A percentile compares a stretch with the other conserved stretches of the same genome.
Conservation (phyloP, 2,113 vertebrate genomes). For the Helogale parvula region DNA sequence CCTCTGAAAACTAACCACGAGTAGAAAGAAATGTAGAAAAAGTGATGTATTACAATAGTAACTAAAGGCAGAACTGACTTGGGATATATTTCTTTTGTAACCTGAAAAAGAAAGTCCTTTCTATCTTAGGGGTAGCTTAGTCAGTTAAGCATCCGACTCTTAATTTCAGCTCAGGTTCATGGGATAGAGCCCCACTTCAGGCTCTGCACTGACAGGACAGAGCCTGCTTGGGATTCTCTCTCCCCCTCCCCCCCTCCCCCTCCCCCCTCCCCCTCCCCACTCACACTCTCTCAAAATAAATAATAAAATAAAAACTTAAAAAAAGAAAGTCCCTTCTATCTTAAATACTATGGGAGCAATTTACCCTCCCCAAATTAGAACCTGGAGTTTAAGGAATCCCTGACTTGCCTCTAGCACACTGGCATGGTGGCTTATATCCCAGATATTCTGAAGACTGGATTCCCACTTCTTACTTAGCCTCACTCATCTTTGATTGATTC, state of each 20-base stretch:
- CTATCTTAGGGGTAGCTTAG: background rate
- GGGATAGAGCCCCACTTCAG: too few species aligned
- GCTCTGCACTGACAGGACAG: too few species aligned
- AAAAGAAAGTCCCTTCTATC: slow-evolving; percentile 8
- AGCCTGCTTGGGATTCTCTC: too few species aligned
- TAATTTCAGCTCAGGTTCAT: too few species aligned
- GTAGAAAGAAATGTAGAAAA: slow-evolving; percentile 43
- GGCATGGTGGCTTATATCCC: background rate
- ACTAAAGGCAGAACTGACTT: slow-evolving; percentile 29
- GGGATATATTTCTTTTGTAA: background rate
- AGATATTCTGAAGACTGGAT: slow-evolving; percentile 3
- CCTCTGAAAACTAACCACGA: slow-evolving; percentile 25
- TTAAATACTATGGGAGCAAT: slow-evolving; percentile 50
- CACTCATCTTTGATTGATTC: background rate
- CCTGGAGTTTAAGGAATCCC: background rate
- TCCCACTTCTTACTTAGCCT: slow-evolving; percentile 11
- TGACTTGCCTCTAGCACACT: background rate
- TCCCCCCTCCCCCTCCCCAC: too few species aligned
- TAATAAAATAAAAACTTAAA: background rate
- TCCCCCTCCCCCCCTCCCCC: too few species aligned
- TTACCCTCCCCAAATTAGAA: slow-evolving; percentile 22
- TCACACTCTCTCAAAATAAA: too few species aligned
- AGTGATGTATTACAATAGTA: background rate
- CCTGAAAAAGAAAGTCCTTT: background rate
- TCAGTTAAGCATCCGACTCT: too few species aligned